These are phyloP conservation scores for Sinocyclocheilus maitianheensis DNA, from an alignment of 2,113 vertebrate genomes.

Conservation along the genomic window DNA sequence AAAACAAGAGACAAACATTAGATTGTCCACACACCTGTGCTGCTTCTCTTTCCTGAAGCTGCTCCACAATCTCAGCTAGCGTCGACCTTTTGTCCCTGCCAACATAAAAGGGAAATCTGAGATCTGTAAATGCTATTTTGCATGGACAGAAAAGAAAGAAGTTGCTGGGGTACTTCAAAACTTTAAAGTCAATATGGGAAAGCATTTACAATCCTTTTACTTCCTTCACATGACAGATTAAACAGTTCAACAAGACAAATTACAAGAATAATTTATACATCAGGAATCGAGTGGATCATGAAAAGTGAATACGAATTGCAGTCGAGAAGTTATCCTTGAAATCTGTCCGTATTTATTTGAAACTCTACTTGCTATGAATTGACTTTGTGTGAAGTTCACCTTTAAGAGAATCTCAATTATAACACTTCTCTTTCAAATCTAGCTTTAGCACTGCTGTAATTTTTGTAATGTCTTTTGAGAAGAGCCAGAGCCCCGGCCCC, in stretches of 20 bases:
- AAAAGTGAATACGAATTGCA: background rate
- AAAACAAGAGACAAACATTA: background rate
- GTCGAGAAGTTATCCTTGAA: no score
- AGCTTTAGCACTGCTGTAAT: background rate
- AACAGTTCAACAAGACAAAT: no score
- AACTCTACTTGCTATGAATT: background rate
- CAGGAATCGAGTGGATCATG: background rate
- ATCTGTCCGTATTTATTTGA: background rate
- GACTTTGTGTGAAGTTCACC: background rate
- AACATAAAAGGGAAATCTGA: background rate
- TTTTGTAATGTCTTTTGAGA: no score
- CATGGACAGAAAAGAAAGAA: background rate
- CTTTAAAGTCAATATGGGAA: background rate
- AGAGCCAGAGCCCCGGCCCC: no score
- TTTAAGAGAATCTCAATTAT: background rate
- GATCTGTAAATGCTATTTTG: background rate
- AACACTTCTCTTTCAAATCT: background rate
- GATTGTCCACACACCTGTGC: constrained; percentile 66
- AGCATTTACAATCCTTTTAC: no score
- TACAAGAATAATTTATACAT: background rate
- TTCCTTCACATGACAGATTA: no score
- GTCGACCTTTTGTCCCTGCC: constrained; percentile 82
- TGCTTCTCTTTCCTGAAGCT: constrained; percentile 91
- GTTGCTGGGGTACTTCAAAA: background rate
- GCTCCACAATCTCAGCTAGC: constrained; percentile 90